Percentiles rank a stretch among this genome's conserved stretches.
Evolutionary conservation across 2,797 vertebrate genomes (phyloP).

Genomic region (Anableps anableps): DNA sequence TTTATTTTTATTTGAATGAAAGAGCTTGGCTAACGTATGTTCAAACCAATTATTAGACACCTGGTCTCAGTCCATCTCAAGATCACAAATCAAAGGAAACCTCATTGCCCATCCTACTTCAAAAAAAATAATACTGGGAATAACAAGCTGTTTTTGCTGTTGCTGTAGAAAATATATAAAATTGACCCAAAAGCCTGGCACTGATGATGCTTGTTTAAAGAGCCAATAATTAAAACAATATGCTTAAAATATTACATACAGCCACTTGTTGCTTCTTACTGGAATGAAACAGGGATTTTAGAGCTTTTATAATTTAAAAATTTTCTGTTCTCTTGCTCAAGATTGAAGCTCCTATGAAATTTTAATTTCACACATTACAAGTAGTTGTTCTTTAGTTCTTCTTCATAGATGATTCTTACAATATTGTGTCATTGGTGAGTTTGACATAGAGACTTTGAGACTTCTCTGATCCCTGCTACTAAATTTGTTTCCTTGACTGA

Average conservation of each 20-base stretch:
- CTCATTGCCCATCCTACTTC: not conserved
- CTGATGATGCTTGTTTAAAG: not conserved
- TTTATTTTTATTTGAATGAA: not conserved
- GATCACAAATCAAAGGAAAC: not conserved
- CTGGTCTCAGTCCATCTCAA: not conserved
- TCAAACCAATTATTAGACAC: not conserved
- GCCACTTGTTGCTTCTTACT: not conserved
- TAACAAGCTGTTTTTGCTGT: not conserved
- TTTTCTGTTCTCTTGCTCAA: not conserved
- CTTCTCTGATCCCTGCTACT: too few species aligned
- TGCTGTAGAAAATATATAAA: not conserved
- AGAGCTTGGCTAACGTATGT: not conserved
- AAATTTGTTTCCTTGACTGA: too few species aligned
- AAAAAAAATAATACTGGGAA: not conserved
- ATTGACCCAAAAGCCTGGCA: not conserved
- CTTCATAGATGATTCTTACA: too few species aligned
- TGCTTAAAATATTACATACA: not conserved
- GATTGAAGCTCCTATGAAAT: not conserved
- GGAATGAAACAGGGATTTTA: not conserved
- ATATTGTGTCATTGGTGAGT: not conserved
- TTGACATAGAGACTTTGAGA: not conserved
- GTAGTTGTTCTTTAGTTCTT: too few species aligned
- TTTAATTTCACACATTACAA: not conserved
- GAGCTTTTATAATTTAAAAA: not conserved
- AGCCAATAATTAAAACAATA: not conserved